Base-by-base conservation (phyloP, 2,888 invertebrate genomes). In the Dione vanillae region DNA sequence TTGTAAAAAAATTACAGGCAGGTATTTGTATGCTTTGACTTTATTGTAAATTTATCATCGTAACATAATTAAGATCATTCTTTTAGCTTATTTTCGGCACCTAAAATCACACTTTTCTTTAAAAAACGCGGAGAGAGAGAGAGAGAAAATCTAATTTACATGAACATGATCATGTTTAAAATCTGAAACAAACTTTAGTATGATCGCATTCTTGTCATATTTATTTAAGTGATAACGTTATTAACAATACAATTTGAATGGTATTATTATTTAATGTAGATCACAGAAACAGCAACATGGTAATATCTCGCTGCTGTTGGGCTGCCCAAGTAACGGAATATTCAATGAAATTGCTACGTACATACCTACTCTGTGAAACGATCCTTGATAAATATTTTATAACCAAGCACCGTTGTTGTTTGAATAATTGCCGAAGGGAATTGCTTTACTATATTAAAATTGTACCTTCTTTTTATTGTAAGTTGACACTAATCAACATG, bases 371-470 rank as follows among this genome's bases (percentile, higher is more conserved):
- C 27, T 27, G 27, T 27, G 27, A 40, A 64, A 64, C 37, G 49
- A 40, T 64, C 51, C 51, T 51, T 20, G 64, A 19, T 51, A 14
- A 51, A 64, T 64, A 64, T 64, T 64, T 64, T 51, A 64, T 64
- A 12, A 64, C 40, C 37, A 49, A 64, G 51, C 49, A 19, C 51
- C 37, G 51, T 20, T 37, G 40, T 40, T 64, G 12, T 61, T 51
- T 51, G 37, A 64, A 51, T 20, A n/a, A 49, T 64, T 37, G 35
- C 47, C 37, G 47, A 40, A 7, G 40, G 20, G 37, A n/a, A 64
- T 64, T 64, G 64, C 64, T 51, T 40, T 49, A 40, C 20, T 2
- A 14, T 40, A 37, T 49, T 49, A 64, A 51, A 37, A 64, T 35
- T 64, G 35, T 37, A 37, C 16, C 35, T 19, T 16, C 37, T 37